Conservation (phyloP, 2,888 invertebrate species). For the Cephus pygmeus region DNA sequence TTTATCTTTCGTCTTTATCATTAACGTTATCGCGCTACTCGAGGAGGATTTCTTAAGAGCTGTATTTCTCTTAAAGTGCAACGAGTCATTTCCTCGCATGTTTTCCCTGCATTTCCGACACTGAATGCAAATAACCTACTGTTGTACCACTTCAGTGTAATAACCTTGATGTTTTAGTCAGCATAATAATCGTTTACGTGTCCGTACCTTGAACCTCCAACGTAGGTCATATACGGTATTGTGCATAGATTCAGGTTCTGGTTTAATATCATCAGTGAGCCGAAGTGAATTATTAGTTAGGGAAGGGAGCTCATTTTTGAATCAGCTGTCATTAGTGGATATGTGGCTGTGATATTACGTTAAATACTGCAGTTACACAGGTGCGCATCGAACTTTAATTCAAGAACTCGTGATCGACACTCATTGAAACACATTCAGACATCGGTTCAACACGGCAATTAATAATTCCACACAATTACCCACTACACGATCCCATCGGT, state of each 20-base stretch:
- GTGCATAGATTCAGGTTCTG: slow-evolving; percentile 15
- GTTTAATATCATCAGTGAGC: slow-evolving; percentile 1
- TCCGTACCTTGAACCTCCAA: slow-evolving; percentile 38
- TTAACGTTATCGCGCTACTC: not conserved
- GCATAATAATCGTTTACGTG: slow-evolving; percentile 54
- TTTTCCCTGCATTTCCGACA: slow-evolving; percentile 52
- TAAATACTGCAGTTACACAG: slow-evolving; percentile 29
- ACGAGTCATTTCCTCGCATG: slow-evolving; percentile 58
- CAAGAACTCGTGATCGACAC: slow-evolving; percentile 2
- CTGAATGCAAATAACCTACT: slow-evolving; percentile 54
- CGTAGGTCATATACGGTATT: slow-evolving; percentile 19
- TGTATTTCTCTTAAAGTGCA: slow-evolving; percentile 59
- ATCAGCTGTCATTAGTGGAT: slow-evolving; percentile 32
- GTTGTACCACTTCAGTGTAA: slow-evolving; percentile 55
- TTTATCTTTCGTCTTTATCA: not conserved
- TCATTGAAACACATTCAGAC: slow-evolving; percentile 1
- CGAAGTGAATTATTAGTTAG: slow-evolving; percentile 17
- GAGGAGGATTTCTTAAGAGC: slow-evolving; percentile 27
- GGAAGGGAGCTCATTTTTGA: slow-evolving; percentile 30
- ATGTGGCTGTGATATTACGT: slow-evolving; percentile 32
- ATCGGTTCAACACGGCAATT: not conserved
- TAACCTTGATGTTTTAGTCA: slow-evolving; percentile 59
- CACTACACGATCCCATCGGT: not conserved
- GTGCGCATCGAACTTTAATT: slow-evolving; percentile 30
- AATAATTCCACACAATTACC: not conserved